Evolutionary conservation across 2,113 vertebrate species (phyloP).

Genomic region (Condylura cristata): DNA sequence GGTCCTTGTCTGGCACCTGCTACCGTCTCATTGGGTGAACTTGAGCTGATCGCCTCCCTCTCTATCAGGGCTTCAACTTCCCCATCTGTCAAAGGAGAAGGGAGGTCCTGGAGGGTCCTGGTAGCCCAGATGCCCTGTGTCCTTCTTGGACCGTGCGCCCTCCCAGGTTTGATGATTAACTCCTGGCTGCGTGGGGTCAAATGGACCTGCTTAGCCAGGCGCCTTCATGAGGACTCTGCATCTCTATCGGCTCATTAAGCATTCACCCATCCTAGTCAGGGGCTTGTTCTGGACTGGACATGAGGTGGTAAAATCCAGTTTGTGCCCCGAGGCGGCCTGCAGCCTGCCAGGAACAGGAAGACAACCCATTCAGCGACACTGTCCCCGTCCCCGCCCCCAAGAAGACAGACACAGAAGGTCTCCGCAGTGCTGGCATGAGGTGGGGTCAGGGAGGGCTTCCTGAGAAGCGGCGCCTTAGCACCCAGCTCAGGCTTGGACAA

Average conservation of each 20-base stretch:
- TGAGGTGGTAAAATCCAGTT: not conserved
- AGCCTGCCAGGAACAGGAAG: not conserved
- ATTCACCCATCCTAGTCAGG: too few species aligned
- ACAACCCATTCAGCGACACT: not conserved
- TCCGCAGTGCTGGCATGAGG: not conserved
- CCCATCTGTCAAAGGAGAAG: not conserved
- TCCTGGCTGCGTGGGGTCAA: not conserved
- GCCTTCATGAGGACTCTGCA: not conserved
- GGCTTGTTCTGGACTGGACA: not conserved
- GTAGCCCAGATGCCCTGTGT: not conserved
- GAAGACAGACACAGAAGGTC: not conserved
- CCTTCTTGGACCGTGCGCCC: not conserved
- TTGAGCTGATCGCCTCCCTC: not conserved
- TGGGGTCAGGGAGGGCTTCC: not conserved
- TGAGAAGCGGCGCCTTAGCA: not conserved
- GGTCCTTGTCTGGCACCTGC: not conserved
- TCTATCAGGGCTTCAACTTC: conserved; percentile 12
- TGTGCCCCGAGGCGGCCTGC: not conserved
- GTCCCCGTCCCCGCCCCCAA: too few species aligned
- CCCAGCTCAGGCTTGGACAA: not conserved
- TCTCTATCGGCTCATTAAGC: not conserved
- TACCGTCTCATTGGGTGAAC: not conserved
- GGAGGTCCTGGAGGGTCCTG: not conserved
- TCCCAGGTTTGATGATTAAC: conserved; percentile 21
- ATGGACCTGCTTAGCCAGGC: not conserved